phyloP scores from a whole-genome alignment of 2,113 vertebrate genomes.

The Origma solitaria region DNA sequence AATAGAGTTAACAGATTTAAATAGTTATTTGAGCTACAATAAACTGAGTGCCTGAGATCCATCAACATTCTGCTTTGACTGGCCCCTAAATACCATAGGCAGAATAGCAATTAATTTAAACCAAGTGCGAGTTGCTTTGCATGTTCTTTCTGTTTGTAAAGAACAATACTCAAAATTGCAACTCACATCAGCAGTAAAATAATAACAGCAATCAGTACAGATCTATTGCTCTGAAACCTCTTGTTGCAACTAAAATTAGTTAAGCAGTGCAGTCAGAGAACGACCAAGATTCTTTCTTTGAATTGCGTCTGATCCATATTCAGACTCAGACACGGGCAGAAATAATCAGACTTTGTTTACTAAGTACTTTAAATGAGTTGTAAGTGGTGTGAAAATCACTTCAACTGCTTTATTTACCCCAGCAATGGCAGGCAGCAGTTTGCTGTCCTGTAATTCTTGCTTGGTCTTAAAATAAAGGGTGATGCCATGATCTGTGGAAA shows the following conservation, averaged over 20 bases:
- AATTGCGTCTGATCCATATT: not conserved
- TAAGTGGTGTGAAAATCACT: not conserved
- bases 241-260: not conserved
- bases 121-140: not conserved
- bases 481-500: not conserved
- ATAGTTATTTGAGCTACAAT: not conserved
- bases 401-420: not conserved
- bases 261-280: not conserved
- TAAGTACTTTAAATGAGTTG: not conserved
- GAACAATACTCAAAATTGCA: not conserved
- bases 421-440: not conserved
- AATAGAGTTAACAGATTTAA: not conserved
- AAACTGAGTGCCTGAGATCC: not conserved
- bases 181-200: not conserved
- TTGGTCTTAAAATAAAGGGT: not conserved
- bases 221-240: not conserved
- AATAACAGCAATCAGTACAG: not conserved
- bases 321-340: not conserved
- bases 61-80: not conserved
- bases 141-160: not conserved
- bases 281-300: not conserved
- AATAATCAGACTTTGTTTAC: not conserved
- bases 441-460: not conserved
- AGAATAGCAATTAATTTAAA: not conserved
- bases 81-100: not conserved